Percentiles rank a stretch among this genome's conserved stretches.
Evolutionary conservation across 2,113 vertebrate genomes (phyloP).

Genomic region (Paradoxurus hermaphroditus): DNA sequence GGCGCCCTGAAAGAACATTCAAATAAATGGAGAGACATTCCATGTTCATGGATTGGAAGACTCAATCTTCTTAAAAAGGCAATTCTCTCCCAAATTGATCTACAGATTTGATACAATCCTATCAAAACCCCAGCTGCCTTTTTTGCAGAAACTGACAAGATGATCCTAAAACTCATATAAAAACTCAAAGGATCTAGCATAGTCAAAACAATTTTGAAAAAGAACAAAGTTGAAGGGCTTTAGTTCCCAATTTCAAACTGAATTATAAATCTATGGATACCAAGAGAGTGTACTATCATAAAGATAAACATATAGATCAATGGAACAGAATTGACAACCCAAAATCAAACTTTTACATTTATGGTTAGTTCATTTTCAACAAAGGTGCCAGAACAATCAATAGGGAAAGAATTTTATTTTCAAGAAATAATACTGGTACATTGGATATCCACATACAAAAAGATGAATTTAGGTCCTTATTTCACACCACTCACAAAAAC

Average conservation of each 20-base stretch:
- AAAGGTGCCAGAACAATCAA: neutral
- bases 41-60: neutral
- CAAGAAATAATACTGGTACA: neutral
- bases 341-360: neutral
- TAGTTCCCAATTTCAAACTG: neutral
- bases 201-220: neutral
- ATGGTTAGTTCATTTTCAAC: neutral
- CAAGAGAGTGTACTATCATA: neutral
- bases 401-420: neutral
- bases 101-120: neutral
- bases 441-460: neutral
- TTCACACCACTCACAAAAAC: neutral
- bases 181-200: neutral
- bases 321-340: neutral
- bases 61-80: neutral
- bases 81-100: neutral
- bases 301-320: neutral
- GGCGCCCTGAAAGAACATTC: neutral
- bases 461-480: neutral
- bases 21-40: neutral
- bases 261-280: neutral
- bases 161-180: neutral
- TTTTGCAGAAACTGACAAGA: neutral
- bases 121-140: neutral
- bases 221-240: neutral